Conservation (phyloP, 2,888 invertebrate species). For the Cephus pygmeus region DNA sequence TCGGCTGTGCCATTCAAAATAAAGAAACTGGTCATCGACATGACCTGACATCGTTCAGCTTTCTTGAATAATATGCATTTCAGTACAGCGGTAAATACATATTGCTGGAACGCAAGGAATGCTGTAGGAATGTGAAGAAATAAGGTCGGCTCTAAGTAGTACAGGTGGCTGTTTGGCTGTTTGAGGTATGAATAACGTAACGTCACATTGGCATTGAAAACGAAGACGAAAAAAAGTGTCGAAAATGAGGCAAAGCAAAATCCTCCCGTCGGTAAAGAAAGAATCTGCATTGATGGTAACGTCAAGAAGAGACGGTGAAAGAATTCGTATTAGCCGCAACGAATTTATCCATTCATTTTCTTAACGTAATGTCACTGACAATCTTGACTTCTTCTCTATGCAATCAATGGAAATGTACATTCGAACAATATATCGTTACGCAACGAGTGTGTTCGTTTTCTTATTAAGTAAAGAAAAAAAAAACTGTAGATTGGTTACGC, state of each 20-base stretch:
- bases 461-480: neutral
- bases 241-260: neutral
- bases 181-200: neutral
- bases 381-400: neutral
- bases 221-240: neutral
- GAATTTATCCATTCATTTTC: neutral
- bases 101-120: neutral
- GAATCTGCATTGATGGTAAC: neutral
- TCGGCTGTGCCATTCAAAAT: neutral
- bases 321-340: neutral
- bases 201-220: neutral
- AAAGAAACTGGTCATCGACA: neutral
- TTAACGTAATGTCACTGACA: neutral
- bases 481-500: neutral
- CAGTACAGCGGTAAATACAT: neutral
- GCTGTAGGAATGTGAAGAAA: neutral
- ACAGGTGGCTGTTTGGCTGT: neutral
- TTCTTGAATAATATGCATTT: neutral
- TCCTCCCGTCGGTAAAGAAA: neutral
- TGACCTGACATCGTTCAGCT: neutral
- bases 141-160: neutral
- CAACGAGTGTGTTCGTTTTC: neutral
- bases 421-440: neutral
- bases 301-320: neutral
- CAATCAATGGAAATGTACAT: neutral